A percentile compares a stretch with the other conserved stretches of the same genome.
These are phyloP conservation scores for Heliconius hewitsoni DNA, from an alignment of 1,140 invertebrate species.

Conservation along the genomic window DNA sequence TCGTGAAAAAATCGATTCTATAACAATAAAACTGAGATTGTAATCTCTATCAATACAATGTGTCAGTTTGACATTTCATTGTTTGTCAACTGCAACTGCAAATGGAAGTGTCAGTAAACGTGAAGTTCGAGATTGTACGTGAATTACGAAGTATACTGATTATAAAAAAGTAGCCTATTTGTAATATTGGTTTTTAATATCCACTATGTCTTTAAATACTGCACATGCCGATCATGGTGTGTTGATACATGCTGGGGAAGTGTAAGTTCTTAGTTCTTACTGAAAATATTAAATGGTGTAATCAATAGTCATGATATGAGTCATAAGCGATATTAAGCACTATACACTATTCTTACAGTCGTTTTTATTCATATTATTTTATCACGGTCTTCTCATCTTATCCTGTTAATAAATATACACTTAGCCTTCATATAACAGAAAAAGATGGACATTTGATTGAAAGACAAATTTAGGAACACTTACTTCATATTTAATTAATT, in stretches of 20 bases:
- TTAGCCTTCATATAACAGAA: no score
- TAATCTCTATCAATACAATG: no score
- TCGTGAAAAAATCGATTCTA: no score
- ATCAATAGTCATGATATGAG: conserved; percentile 20
- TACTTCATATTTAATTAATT: no score
- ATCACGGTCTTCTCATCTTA: no score
- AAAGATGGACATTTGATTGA: no score
- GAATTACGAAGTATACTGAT: conserved; percentile 8
- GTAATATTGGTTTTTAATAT: background rate
- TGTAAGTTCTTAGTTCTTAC: conserved; percentile 83
- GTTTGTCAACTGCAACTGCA: background rate
- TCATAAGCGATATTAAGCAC: conserved; percentile 14
- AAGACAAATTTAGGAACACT: no score
- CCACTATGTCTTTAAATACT: conserved; percentile 93
- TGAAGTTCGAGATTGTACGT: conserved; percentile 10
- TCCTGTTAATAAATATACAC: no score
- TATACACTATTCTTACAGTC: background rate
- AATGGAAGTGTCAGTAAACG: background rate
- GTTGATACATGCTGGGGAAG: conserved; percentile 94
- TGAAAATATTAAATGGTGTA: conserved; percentile 5
- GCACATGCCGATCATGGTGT: conserved; percentile 95
- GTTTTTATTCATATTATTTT: no score
- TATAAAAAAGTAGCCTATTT: background rate
- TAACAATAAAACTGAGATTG: no score
- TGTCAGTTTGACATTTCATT: background rate